Evolutionary conservation across 2,888 invertebrate species (phyloP), one percentile per base, ranked within the genome.

Genomic region (Melieria picta): DNA sequence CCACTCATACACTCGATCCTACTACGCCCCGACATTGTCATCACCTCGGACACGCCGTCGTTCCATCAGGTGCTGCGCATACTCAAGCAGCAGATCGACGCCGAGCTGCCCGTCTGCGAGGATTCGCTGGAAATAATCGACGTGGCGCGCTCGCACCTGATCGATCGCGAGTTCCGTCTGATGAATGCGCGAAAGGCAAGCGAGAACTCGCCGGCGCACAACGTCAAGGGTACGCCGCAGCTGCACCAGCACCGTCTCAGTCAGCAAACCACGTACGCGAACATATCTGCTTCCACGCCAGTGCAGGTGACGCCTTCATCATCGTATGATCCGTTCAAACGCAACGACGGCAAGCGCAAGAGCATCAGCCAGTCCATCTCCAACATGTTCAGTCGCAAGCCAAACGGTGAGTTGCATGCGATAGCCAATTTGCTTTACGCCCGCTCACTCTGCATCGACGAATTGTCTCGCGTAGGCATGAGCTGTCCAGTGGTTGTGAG

Each of bases 1-100:
- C 96, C 97, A 6, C 88, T 98, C 69, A 89, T 98, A 66, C 91
- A 95, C 76, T 94, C 97, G 4, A 92, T 97, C 84, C 89, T 99
- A 61, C 89, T 99, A 75, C 95, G 96, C 81, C 93, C 95, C 74
- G 92, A 92, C 85, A 91, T 92, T 79, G 93, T 94, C 78, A 91
- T 96, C 82, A 96, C 96, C 84, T 96, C 97, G 1, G 94, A 94
- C 82, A 94, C 97, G 83, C 94, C 95, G 83, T 96, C 96, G 4
- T 89, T 98, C 76, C 93, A 94, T 86, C 97, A 97, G 91, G 97
- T 94, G 75, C 88, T 95, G 78, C 91, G 92, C 72, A 91, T 92
- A 62, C 88, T 97, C 62, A 95, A 95, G 80, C 94, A 95, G 78
- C 94, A 94, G 86, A 91, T 97, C 64, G 98, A 98, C 84, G 92